Percentiles rank a stretch among this genome's conserved stretches.
phyloP scores from a whole-genome alignment of 2,113 vertebrate genomes.

The Callocephalon fimbriatum region DNA sequence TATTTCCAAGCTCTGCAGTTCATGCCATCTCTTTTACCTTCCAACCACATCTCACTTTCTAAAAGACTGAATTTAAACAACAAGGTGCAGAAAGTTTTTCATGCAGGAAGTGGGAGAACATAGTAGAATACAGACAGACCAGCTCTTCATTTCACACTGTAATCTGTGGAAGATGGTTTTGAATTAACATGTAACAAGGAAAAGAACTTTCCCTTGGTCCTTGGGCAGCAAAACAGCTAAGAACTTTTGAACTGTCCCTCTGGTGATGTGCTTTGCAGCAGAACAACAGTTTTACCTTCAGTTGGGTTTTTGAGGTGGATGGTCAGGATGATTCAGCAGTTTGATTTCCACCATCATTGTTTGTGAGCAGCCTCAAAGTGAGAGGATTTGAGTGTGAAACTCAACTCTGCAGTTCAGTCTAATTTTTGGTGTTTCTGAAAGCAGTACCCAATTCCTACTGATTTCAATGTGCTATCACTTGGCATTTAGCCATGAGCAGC shows the following conservation, averaged over 20 bases:
- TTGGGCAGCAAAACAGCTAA: neutral
- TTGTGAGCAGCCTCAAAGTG: neutral
- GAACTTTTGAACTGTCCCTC: neutral
- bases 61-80: neutral
- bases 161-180: neutral
- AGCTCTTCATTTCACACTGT: neutral
- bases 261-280: neutral
- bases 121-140: neutral
- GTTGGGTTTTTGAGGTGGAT: neutral
- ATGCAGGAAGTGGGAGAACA: rapidly evolving
- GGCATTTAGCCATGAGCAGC: neutral
- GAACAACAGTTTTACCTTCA: rapidly evolving
- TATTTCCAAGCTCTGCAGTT: neutral
- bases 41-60: neutral
- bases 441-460: neutral
- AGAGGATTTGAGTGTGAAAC: neutral
- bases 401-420: neutral
- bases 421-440: neutral
- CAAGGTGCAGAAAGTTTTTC: neutral
- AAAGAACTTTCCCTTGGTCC: neutral
- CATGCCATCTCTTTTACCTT: neutral
- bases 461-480: neutral
- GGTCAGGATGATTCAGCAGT: neutral
- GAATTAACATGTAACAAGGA: neutral
- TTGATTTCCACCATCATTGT: neutral